Conservation (phyloP, 2,113 vertebrate species). For the Hippocampus comes region DNA sequence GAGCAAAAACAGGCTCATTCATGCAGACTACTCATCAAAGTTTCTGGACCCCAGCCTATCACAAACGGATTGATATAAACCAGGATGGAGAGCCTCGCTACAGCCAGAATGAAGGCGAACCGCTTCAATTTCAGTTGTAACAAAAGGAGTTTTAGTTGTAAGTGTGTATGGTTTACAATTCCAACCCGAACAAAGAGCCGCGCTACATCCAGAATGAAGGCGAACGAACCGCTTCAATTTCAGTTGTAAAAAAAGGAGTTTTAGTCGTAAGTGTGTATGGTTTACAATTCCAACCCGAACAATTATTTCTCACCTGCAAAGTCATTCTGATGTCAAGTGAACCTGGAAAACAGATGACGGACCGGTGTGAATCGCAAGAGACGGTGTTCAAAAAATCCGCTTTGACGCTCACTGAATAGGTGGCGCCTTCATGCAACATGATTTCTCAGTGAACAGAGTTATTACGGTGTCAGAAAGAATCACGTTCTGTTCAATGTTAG, state of each 20-base stretch:
- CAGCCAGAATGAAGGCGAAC: neutral
- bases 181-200: neutral
- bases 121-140: neutral
- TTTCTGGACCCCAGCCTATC: neutral
- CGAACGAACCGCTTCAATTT: neutral
- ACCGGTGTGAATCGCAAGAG: slow-evolving; percentile 19
- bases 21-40: neutral
- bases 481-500: slow-evolving; percentile 8
- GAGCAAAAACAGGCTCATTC: neutral
- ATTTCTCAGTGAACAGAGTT: slow-evolving; percentile 29
- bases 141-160: neutral
- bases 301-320: neutral
- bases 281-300: neutral
- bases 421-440: slow-evolving; percentile 30
- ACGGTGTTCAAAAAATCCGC: slow-evolving; percentile 17
- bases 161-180: neutral
- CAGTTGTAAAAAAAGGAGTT: neutral
- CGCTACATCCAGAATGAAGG: neutral
- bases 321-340: slow-evolving; percentile 13
- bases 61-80: slow-evolving; percentile 1
- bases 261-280: too few relatives aligned
- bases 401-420: slow-evolving; percentile 7
- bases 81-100: neutral
- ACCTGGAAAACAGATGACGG: neutral
- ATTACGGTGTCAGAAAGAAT: slow-evolving; percentile 28